A percentile compares a stretch with the other conserved stretches of the same genome.
Evolutionary conservation across 2,113 vertebrate genomes (phyloP).

Genomic region (Notothenia rossii): DNA sequence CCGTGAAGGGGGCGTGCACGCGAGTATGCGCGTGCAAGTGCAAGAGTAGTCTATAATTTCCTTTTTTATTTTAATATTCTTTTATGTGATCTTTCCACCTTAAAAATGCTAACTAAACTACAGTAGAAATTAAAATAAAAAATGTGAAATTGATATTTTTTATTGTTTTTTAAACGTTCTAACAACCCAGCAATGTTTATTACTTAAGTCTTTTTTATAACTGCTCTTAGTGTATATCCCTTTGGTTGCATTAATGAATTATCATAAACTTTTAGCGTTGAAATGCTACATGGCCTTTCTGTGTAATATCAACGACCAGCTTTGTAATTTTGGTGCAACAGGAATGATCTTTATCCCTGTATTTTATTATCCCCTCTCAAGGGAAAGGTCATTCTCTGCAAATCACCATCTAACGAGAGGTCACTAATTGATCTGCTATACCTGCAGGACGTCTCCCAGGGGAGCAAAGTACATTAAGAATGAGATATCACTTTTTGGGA

Average conservation of each 20-base stretch:
- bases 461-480: slow-evolving; percentile 45
- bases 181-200: neutral
- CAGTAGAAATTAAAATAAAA: neutral
- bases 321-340: slow-evolving; percentile 44
- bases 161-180: neutral
- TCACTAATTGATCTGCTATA: slow-evolving; percentile 81
- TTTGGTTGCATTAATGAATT: slow-evolving; percentile 14
- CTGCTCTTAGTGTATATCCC: neutral
- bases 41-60: slow-evolving; percentile 14
- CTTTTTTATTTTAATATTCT: slow-evolving; percentile 7
- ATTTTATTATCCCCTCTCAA: slow-evolving; percentile 59
- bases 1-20: slow-evolving; percentile 12
- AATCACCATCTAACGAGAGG: slow-evolving; percentile 77
- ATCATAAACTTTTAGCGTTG: slow-evolving; percentile 27
- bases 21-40: slow-evolving; percentile 50
- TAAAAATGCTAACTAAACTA: neutral
- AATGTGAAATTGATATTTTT: neutral
- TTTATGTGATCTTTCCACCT: neutral
- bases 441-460: slow-evolving; percentile 66
- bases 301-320: slow-evolving; percentile 43
- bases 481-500: slow-evolving; percentile 39
- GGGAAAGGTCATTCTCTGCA: slow-evolving; percentile 62
- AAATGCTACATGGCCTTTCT: slow-evolving; percentile 1
- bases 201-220: neutral
- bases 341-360: slow-evolving; percentile 42